phyloP scores from a whole-genome alignment of 2,888 invertebrate species.

The Imbricaverruca yamaguchii region DNA sequence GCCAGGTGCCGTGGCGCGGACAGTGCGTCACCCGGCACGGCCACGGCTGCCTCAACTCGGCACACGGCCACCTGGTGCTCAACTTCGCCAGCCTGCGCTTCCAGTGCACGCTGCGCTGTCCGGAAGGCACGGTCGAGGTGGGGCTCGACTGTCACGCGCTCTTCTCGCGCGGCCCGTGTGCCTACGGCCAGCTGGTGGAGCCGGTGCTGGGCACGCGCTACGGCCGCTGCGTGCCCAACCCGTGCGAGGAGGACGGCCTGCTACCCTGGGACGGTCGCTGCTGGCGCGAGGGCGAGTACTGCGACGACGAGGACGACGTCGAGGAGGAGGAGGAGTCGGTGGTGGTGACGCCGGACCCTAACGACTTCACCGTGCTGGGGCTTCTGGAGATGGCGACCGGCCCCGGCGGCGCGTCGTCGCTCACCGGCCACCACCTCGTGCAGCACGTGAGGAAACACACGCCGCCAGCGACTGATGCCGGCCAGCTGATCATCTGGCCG shows the following conservation, averaged over 20 bases:
- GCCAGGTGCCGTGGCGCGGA: neutral
- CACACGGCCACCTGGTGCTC: neutral
- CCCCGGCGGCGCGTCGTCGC: too few species aligned
- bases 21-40: neutral
- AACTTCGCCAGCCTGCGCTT: neutral
- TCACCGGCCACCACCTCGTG: too few species aligned
- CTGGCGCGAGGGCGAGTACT: neutral
- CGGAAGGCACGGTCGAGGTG: neutral
- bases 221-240: neutral
- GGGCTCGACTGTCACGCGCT: neutral
- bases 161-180: neutral
- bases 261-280: neutral
- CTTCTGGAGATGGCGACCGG: too few species aligned
- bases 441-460: too few species aligned
- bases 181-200: neutral
- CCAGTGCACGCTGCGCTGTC: conserved; percentile 5
- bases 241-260: neutral
- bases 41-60: conserved; percentile 13
- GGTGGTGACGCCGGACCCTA: neutral
- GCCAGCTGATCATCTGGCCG: too few species aligned
- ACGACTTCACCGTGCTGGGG: too few species aligned
- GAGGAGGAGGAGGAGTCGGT: neutral
- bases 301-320: neutral
- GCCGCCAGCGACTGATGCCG: too few species aligned
- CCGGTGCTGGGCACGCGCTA: neutral